These are phyloP conservation scores for Tachina fera DNA, from an alignment of 2,888 invertebrate species.

Conservation along the genomic window DNA sequence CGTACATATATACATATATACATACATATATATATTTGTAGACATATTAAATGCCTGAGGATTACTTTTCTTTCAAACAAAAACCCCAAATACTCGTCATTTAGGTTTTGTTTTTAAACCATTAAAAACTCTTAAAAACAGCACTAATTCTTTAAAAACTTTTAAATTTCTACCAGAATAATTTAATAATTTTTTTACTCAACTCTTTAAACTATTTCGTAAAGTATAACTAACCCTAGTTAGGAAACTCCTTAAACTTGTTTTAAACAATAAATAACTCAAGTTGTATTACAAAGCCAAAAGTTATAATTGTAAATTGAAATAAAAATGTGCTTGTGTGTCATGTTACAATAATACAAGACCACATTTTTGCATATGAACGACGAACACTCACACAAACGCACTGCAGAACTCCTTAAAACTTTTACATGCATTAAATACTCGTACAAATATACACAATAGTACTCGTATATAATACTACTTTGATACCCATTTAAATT, in stretches of 20 bases:
- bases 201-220: background rate
- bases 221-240: constrained; percentile 8
- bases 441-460: background rate
- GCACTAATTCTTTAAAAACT: background rate
- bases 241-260: constrained; percentile 22
- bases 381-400: background rate
- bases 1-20: too few relatives aligned
- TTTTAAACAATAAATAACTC: constrained; percentile 50
- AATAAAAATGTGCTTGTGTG: constrained; percentile 52
- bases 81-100: background rate
- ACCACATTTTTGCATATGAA: constrained; percentile 2
- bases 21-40: too few relatives aligned
- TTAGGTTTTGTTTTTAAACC: background rate
- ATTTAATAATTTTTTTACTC: background rate
- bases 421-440: background rate
- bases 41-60: too few relatives aligned
- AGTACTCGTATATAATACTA: background rate
- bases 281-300: constrained; percentile 41
- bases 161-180: background rate
- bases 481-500: constrained; percentile 1
- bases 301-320: constrained; percentile 60
- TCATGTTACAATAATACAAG: constrained; percentile 27
- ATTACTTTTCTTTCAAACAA: too few relatives aligned
- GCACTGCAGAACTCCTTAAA: background rate
- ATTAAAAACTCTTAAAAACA: background rate